phyloP scores from a whole-genome alignment of 2,888 invertebrate species.

The Orchestes rusci region DNA sequence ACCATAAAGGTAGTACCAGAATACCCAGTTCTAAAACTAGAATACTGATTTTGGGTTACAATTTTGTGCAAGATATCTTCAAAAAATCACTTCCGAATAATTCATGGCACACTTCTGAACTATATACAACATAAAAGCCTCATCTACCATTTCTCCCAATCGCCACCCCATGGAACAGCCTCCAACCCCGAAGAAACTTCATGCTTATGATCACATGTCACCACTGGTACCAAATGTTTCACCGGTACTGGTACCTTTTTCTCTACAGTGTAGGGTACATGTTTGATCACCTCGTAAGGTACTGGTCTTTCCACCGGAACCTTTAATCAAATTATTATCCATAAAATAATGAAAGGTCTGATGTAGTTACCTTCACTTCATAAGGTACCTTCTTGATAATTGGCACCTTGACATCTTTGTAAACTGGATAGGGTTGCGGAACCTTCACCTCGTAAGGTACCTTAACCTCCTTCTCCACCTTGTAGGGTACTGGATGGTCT shows the following conservation, averaged over 20 bases:
- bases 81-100: no score
- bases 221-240: slow-evolving; percentile 23
- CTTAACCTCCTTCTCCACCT: slow-evolving; percentile 56
- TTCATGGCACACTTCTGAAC: no score
- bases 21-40: no score
- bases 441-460: slow-evolving; percentile 46
- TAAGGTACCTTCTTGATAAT: slow-evolving; percentile 67
- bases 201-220: slow-evolving; percentile 4
- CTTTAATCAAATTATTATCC: neutral
- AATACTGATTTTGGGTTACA: no score
- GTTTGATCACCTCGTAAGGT: slow-evolving; percentile 56
- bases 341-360: neutral
- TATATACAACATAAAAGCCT: no score
- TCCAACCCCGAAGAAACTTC: neutral
- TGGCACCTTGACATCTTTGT: slow-evolving; percentile 56
- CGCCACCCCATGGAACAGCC: slow-evolving; percentile 12
- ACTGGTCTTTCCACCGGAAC: slow-evolving; percentile 53
- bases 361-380: slow-evolving; percentile 44
- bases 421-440: slow-evolving; percentile 60
- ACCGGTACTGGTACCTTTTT: slow-evolving; percentile 26
- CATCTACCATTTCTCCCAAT: slow-evolving; percentile 17
- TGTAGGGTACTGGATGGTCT: slow-evolving; percentile 48
- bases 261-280: slow-evolving; percentile 42
- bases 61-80: no score
- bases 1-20: no score